Base-by-base conservation (phyloP, 1,140 invertebrate genomes). In the Elysia chlorotica region DNA sequence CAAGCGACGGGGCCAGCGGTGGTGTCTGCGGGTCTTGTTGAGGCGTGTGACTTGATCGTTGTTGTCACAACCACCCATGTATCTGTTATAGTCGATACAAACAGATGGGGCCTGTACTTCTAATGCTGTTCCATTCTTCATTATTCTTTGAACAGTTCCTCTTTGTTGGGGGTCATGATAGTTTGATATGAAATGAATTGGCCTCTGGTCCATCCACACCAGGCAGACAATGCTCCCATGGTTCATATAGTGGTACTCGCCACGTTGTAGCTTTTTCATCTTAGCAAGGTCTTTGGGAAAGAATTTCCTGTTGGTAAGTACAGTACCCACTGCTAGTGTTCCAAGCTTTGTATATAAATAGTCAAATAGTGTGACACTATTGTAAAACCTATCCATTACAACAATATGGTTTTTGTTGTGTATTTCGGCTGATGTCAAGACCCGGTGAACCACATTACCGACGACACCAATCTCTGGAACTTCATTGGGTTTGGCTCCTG, bases 331-430 rank as follows among this genome's bases (percentile, higher is more conserved):
- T 25, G 56, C 6, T 14, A 69, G 74, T 0, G 82, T 87, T 2
- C 85, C 76, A 31, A 77, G 79, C 10, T 71, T 0, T n/a, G 10
- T 48, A 48, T 86, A 76, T n/a, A 89, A 75, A 69, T 79, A 75
- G 41, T 80, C 30, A 0, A 83, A 81, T n/a, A 89, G 71, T 31
- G 66, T 25, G n/a, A 84, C 54, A 37, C 79, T 84, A 0, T 81
- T 86, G 72, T 89, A 88, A 76, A 80, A 89, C 78, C 88, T 88
- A 74, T 89, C 87, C 25, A 83, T 85, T 70, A 76, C 81, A 35
- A 89, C 19, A 25, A 81, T 83, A 74, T 87, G 85, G 5, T 81
- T 82, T 48, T 48, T 48, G 41, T 48, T n/a, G 41, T 10, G n/a
- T 14, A 10, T 14, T 10, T 14, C 41, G n/a, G 10, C 41, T n/a